A percentile compares a stretch with the other conserved stretches of the same genome.
Conservation (phyloP, 2,888 invertebrate species). For the Tipula unca region DNA sequence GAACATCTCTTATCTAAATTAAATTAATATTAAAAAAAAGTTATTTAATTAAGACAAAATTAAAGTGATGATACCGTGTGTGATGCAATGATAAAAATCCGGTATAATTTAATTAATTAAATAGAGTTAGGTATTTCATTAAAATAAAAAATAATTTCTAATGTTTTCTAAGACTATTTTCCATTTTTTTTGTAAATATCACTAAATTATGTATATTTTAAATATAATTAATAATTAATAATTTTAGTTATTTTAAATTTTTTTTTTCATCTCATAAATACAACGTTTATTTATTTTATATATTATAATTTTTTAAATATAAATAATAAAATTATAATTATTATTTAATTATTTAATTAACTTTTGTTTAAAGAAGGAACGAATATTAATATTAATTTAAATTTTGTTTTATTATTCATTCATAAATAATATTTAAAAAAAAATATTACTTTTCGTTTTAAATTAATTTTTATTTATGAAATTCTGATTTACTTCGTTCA, state of each 20-base stretch:
- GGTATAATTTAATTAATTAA: not conserved
- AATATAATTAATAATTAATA: constrained; percentile 15
- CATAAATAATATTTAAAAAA: not conserved
- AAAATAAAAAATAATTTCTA: constrained; percentile 4
- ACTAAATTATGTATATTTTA: constrained; percentile 19
- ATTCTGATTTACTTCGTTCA: constrained; percentile 14
- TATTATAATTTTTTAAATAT: not conserved
- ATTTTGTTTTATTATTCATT: not conserved
- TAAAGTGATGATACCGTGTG: not conserved
- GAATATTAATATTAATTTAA: not conserved
- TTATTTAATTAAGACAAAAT: not conserved
- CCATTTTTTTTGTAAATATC: constrained; percentile 17
- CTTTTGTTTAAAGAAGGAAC: not conserved
- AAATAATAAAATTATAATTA: not conserved
- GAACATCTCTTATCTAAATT: not conserved
- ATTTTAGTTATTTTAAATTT: constrained; percentile 8
- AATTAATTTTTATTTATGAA: not conserved
- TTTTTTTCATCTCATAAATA: constrained; percentile 9
- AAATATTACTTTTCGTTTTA: not conserved
- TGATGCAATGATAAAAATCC: not conserved
- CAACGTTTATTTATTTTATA: constrained; percentile 2
- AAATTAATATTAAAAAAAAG: not conserved
- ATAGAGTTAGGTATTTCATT: not conserved
- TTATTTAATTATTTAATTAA: not conserved
- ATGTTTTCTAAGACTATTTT: constrained; percentile 14